Base-by-base conservation (phyloP, 1,140 invertebrate genomes). In the Euwallacea similis region DNA sequence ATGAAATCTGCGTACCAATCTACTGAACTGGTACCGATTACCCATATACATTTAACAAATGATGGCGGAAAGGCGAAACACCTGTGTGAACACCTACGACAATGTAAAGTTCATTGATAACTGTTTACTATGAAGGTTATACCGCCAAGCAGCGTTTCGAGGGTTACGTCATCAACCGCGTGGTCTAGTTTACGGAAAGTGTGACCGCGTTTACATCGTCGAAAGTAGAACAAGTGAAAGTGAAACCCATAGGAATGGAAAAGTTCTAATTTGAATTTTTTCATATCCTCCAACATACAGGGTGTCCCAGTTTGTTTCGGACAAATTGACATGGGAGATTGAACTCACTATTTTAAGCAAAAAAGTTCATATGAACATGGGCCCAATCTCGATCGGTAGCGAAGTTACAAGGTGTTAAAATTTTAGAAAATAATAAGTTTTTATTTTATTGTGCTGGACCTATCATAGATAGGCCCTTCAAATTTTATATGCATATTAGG, bases 51-150 rank as follows among this genome's bases (percentile, higher is more conserved):
- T 66, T 54, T 56, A 66, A 69, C 44, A 61, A 60, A 60, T 69
- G 43, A 69, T 54, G 58, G 46, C 58, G 59, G 56, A 69, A 69
- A 69, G 59, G 66, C 56, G 66, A 62, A 67, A 69, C 66, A 69
- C 66, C 64, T 66, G 64, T 65, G 62, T 66, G 64, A 66, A 56
- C 64, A 69, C 66, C 66, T 62, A 69, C 59, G 56, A 69, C 46
- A 53, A 60, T 33, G 42, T 62, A 69, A 62, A 69, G 66, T 69
- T 69, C 66, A 69, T 69, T 69, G 66, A 69, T 69, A 69, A 69
- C 66, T 62, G 66, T 69, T 69, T 69, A 69, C 66, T 69, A 69
- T 69, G 58, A 69, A 69, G 66, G 66, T 69, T 69, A 69, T 56
- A 42, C 53, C 50, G 33, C 53, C 53, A 63, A 11, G 64, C 64